A percentile compares a stretch with the other conserved stretches of the same genome.
Conservation (phyloP, 2,113 vertebrate genomes). For the Nothoprocta perdicaria region DNA sequence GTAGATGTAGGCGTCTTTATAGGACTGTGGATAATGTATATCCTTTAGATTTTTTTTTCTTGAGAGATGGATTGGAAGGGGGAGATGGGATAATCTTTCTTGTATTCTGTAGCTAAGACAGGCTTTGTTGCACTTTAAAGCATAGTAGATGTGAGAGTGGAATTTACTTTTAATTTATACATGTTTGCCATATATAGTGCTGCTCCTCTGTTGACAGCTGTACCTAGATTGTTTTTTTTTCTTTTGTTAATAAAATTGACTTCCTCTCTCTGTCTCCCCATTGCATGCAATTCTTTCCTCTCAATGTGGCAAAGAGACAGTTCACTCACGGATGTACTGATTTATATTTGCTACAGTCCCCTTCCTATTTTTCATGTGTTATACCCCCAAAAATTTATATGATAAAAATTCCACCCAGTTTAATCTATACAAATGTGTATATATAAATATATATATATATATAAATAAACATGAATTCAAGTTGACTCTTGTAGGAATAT, state of each 20-base stretch:
- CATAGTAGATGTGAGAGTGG: constrained; percentile 69
- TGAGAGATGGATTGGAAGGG: constrained; percentile 19
- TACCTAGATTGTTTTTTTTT: background rate
- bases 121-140: constrained; percentile 85
- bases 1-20: constrained; percentile 67
- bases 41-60: constrained; percentile 48
- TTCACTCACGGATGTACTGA: constrained; percentile 58
- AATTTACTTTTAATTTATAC: constrained; percentile 65
- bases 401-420: constrained; percentile 35
- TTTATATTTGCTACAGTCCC: constrained; percentile 54
- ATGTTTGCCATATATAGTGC: constrained; percentile 35
- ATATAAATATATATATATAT: constrained; percentile 35
- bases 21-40: constrained; percentile 65
- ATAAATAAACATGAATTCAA: constrained; percentile 67
- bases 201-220: constrained; percentile 50
- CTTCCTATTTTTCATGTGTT: constrained; percentile 51
- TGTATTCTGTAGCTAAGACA: constrained; percentile 71
- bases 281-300: constrained; percentile 60
- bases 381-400: constrained; percentile 65
- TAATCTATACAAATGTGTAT: constrained; percentile 61
- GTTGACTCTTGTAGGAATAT: constrained; percentile 43
- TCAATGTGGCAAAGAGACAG: constrained; percentile 36
- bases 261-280: constrained; percentile 43
- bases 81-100: constrained; percentile 30
- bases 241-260: constrained; percentile 5